phyloP scores from a whole-genome alignment of 2,113 vertebrate genomes.

The Callithrix jacchus region DNA sequence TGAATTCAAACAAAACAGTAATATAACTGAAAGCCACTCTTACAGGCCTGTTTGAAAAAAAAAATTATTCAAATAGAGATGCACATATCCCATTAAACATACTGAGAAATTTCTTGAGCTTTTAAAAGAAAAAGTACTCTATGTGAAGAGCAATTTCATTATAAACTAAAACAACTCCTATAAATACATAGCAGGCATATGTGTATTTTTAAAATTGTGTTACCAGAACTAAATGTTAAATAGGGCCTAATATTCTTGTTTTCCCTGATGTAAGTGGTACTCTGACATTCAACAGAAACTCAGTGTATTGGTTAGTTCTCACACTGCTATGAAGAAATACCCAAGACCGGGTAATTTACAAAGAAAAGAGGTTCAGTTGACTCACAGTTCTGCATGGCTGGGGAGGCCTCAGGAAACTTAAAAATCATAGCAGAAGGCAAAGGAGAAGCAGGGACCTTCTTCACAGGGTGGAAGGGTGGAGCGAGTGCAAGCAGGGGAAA shows the following conservation, averaged over 20 bases:
- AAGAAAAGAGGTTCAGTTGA: too few species aligned
- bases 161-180: constrained; percentile 26
- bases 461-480: too few species aligned
- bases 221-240: constrained; percentile 50
- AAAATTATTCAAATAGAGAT: constrained; percentile 31
- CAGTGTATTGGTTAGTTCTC: not conserved
- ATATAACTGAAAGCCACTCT: not conserved
- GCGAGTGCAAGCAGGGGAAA: too few species aligned
- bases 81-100: constrained; percentile 44
- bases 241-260: not conserved
- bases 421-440: too few species aligned
- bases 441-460: too few species aligned
- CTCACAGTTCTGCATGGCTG: too few species aligned
- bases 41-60: not conserved
- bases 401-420: too few species aligned
- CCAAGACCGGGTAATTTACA: too few species aligned
- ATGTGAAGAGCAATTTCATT: constrained; percentile 21
- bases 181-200: not conserved
- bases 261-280: not conserved
- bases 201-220: not conserved
- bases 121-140: constrained; percentile 24
- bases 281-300: constrained; percentile 4
- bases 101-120: not conserved
- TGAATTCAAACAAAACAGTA: not conserved
- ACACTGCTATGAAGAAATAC: too few species aligned